Percentiles rank a stretch among this genome's conserved stretches.
phyloP scores from a whole-genome alignment of 2,113 vertebrate species.

The Chroicocephalus ridibundus region DNA sequence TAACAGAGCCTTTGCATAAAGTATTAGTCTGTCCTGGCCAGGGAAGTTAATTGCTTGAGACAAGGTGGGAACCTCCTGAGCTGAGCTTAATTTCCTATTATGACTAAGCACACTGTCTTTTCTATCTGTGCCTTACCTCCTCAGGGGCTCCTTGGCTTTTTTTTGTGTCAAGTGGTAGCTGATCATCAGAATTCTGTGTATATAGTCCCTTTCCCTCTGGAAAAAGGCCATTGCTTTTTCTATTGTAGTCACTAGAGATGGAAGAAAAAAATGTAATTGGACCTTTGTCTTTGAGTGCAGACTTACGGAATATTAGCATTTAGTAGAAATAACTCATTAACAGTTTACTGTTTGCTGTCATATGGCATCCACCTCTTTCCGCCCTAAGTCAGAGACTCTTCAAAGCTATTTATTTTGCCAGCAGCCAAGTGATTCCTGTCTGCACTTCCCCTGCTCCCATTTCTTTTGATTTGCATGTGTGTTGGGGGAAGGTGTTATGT shows the following conservation, averaged over 20 bases:
- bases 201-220: background rate
- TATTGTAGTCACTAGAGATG: background rate
- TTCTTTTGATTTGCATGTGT: background rate
- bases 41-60: background rate
- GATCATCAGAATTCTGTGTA: background rate
- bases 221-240: background rate
- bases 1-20: conserved; percentile 9
- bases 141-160: background rate
- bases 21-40: background rate
- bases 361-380: background rate
- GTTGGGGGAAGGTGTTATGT: rapidly evolving
- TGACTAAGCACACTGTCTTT: background rate
- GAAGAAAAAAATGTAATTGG: background rate
- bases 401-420: background rate
- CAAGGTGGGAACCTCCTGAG: background rate
- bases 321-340: background rate
- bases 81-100: background rate
- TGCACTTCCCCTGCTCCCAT: background rate
- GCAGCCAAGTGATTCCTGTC: background rate
- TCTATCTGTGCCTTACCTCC: background rate
- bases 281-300: background rate
- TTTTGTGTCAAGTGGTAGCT: background rate
- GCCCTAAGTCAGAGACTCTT: background rate
- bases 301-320: background rate
- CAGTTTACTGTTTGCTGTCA: background rate